Conservation (phyloP, 1,140 invertebrate genomes). For the Hypothenemus hampei region DNA sequence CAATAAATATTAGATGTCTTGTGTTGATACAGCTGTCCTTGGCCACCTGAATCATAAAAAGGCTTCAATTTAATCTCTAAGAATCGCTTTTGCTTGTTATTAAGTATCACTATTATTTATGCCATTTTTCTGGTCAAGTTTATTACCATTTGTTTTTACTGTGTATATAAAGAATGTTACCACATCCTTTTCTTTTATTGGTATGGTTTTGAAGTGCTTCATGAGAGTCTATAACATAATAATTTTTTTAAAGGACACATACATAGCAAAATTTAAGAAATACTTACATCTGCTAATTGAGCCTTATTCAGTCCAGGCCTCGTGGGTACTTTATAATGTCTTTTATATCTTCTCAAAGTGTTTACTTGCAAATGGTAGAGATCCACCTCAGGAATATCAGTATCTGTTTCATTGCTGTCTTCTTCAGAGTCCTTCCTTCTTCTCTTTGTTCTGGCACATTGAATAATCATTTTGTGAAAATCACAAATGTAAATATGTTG, state of each 20-base stretch:
- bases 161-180: conserved; percentile 95
- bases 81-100: too few relatives aligned
- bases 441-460: conserved; percentile 80
- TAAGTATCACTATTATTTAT: conserved; percentile 57
- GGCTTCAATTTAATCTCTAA: too few relatives aligned
- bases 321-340: conserved; percentile 87
- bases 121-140: conserved; percentile 85
- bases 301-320: conserved; percentile 89
- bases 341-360: conserved; percentile 87
- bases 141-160: conserved; percentile 91
- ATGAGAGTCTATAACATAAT: conserved; percentile 71
- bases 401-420: conserved; percentile 82
- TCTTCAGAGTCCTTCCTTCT: conserved; percentile 89
- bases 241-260: neutral
- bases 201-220: conserved; percentile 92
- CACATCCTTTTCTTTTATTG: conserved; percentile 90
- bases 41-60: too few relatives aligned
- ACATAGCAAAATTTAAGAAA: neutral
- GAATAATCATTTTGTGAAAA: conserved; percentile 91
- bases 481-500: conserved; percentile 96
- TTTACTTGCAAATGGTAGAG: conserved; percentile 89
- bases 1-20: too few relatives aligned
- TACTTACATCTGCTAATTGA: conserved; percentile 90
- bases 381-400: conserved; percentile 88
- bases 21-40: too few relatives aligned